Evolutionary conservation across 2,113 vertebrate species (phyloP), one percentile per base, ranked within the genome.

Genomic region (Lepisosteus osseus): DNA sequence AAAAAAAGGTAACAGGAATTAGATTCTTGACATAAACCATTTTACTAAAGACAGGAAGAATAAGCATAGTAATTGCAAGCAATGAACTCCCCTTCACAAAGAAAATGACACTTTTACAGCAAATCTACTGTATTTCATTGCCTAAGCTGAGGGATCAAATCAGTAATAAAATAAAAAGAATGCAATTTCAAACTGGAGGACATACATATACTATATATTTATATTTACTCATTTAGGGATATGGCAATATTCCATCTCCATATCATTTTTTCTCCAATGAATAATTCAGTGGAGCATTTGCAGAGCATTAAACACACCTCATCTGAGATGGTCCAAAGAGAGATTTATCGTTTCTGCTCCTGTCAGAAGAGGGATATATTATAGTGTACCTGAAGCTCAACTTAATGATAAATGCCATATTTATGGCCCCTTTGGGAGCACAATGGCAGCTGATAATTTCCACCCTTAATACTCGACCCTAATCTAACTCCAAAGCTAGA

Each of bases 361-460:
- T 85, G 86, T 84, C 77, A 85, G 69, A 82, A 71, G 79, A 83
- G 82, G 71, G 82, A 87, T 88, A 86, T 82, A 89, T 87, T 84
- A 86, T 77, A 79, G 74, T 68, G 61, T 75, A 81, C 79, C 81
- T 81, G 81, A 78, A 78, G 82, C 89, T 85, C 71, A 70, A 76
- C 74, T 79, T 78, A 72, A 79, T 84, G 86, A 90, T 91, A 85
- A 91, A 90, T 81, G 78, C 83, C 86, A 88, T 85, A 85, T 92
- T 92, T 89, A 89, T 89, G 87, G 89, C 83, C 80, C 77, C 78
- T 80, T 66, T 5, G 75, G 80, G 85, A 78, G 84, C 82, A 87
- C 86, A 84, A 88, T 87, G 79, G 78, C 77, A 76, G 82, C 80
- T 85, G 87, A 89, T 91, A 85, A 89, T 89, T 85, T 84, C 78